Base-by-base conservation (phyloP, 2,797 vertebrate genomes). In the Dicrostonyx torquatus region DNA sequence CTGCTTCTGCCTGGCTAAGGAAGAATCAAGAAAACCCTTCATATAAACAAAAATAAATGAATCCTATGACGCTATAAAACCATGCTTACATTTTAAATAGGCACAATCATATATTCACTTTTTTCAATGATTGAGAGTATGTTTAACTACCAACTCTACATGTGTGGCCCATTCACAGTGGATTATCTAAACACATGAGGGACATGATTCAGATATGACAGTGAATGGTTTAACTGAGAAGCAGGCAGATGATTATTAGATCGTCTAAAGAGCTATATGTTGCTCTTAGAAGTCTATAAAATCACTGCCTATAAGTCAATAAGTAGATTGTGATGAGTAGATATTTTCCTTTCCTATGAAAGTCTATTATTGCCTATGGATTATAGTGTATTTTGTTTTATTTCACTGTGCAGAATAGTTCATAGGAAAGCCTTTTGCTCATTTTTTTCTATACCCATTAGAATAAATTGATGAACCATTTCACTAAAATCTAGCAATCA, bases 211-310 rank as follows among this genome's bases (percentile, higher is more conserved):
- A 72, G 10, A 60, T 72, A 55, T 26, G 22, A 94, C 20, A 37
- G 87, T 55, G 34, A 88, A 82, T 89, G 1, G 43, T 87, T 95
- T 84, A 77, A 34, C 17, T 29, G 60, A 90, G 43, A 87, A 43
- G 17, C 60, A n/a, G 55, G 66, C 4, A 60, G 13, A 10, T 91
- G 48, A 80, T 79, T 92, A 58, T 11, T 94, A 31, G 45, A 31
- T 13, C 9, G 58, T 90, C 62, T 93, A 85, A 85, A 83, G 14
- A 8, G 91, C 53, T 75, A 24, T 72, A 22, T 93, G 6, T 72
- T 95, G 14, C 34, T 89, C 20, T 66, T 95, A 86, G 40, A 93
- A 90, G 2, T 85, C 45, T 66, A 90, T 87, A 91, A 78, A 97
- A 75, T 15, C 26, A 93, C 4, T 18, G 0, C 2, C 75, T 82